phyloP scores from a whole-genome alignment of 1,140 invertebrate species.

The Ladona fulva region DNA sequence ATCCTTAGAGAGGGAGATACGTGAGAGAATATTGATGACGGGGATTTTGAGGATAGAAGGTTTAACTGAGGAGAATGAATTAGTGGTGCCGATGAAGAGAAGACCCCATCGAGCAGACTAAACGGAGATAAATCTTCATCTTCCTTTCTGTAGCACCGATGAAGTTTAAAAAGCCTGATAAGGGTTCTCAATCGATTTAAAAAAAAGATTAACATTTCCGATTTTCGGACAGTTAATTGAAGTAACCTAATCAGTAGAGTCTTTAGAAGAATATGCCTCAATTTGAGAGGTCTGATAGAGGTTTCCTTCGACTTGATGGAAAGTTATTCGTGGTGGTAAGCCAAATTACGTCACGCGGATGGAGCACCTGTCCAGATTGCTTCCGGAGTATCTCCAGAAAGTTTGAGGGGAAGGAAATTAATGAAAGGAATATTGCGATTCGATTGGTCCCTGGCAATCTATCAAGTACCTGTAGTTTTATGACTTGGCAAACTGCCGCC shows the following conservation, averaged over 20 bases:
- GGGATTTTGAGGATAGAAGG: not conserved
- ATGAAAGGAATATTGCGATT: not conserved
- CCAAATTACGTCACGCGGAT: too few species aligned
- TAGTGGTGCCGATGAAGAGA: not conserved
- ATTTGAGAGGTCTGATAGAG: too few species aligned
- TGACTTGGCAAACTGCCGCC: not conserved
- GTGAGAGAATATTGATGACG: not conserved
- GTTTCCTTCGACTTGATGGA: too few species aligned
- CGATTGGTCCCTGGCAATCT: not conserved
- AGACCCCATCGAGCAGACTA: not conserved
- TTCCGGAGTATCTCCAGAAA: not conserved
- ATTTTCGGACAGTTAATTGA: too few species aligned
- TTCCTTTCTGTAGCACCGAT: not conserved
- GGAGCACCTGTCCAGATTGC: not conserved
- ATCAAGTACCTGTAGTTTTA: slow-evolving; percentile 10
- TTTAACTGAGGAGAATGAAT: not conserved
- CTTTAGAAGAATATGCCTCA: too few species aligned
- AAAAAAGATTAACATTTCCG: too few species aligned
- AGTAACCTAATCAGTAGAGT: too few species aligned
- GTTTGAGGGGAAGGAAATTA: not conserved
- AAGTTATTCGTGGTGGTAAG: too few species aligned
- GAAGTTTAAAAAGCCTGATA: not conserved
- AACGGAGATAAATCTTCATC: not conserved
- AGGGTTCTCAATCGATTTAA: too few species aligned
- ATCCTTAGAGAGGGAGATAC: not conserved